Percentiles rank a stretch among this genome's conserved stretches.
phyloP scores from a whole-genome alignment of 2,797 vertebrate genomes.

The Thalassophryne amazonica region DNA sequence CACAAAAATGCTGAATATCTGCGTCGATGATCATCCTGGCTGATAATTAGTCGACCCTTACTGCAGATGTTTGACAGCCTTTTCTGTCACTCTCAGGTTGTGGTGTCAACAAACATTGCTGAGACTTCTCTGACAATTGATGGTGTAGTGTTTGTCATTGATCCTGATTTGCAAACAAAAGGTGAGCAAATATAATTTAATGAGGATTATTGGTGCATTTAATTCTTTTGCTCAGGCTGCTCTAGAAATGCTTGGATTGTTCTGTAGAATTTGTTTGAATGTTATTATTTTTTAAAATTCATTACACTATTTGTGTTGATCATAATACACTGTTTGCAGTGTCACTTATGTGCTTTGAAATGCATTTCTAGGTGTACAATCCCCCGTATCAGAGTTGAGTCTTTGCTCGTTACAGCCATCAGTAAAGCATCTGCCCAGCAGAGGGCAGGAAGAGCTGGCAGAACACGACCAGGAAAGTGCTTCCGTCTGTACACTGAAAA shows the following conservation, averaged over 20 bases:
- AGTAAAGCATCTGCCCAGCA: slow-evolving; percentile 98
- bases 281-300: too few species aligned
- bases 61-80: neutral
- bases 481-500: slow-evolving; percentile 98
- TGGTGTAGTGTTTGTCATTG: slow-evolving; percentile 97
- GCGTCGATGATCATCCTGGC: neutral
- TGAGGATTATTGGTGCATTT: neutral
- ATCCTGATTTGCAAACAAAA: slow-evolving; percentile 99
- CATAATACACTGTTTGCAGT: neutral
- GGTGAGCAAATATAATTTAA: slow-evolving; percentile 62
- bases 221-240: too few species aligned
- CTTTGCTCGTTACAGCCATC: slow-evolving; percentile 94
- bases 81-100: slow-evolving; percentile 79
- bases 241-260: neutral
- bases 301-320: too few species aligned
- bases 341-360: neutral
- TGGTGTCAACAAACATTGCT: slow-evolving; percentile 98
- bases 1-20: neutral
- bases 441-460: slow-evolving; percentile 94
- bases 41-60: neutral
- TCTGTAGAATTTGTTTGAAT: neutral
- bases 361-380: slow-evolving; percentile 89
- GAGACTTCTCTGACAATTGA: slow-evolving; percentile 98
- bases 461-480: slow-evolving; percentile 95
- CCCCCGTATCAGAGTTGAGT: slow-evolving; percentile 97